Percentiles rank a stretch among this genome's conserved stretches.
These are phyloP conservation scores for Dolomedes plantarius DNA, from an alignment of 2,888 invertebrate species.

Conservation along the genomic window DNA sequence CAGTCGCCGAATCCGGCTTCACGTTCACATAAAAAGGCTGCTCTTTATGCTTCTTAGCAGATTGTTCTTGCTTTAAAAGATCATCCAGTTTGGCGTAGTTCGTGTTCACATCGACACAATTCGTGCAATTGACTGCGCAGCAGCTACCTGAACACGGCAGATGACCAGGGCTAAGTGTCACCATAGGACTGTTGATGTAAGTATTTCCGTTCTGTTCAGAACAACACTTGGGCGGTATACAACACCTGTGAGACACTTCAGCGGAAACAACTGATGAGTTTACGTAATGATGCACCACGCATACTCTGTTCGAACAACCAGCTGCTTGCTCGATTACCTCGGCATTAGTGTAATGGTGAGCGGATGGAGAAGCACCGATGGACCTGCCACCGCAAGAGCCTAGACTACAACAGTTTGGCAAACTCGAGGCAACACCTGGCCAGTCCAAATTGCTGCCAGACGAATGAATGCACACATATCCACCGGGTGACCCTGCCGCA, in stretches of 20 bases:
- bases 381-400: conserved; percentile 17
- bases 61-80: conserved; percentile 71
- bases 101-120: conserved; percentile 74
- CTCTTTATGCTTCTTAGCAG: conserved; percentile 34
- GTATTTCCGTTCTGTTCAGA: conserved; percentile 36
- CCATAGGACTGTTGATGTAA: conserved; percentile 54
- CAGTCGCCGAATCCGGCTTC: conserved; percentile 36
- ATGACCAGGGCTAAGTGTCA: conserved; percentile 47
- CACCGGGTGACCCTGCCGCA: conserved; percentile 35
- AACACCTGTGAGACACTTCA: conserved; percentile 29
- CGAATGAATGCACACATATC: conserved; percentile 45
- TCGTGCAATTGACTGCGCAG: conserved; percentile 22
- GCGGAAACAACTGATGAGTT: conserved; percentile 31
- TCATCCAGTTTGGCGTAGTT: conserved; percentile 75
- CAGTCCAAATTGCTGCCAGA: neutral
- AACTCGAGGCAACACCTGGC: conserved; percentile 25
- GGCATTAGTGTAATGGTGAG: conserved; percentile 54
- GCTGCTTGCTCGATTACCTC: conserved; percentile 43
- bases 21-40: conserved; percentile 68
- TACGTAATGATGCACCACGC: conserved; percentile 42
- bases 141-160: conserved; percentile 9
- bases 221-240: conserved; percentile 24
- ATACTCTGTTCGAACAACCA: conserved; percentile 37
- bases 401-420: conserved; percentile 48
- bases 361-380: conserved; percentile 12